Percentiles rank a stretch among this genome's conserved stretches.
Evolutionary conservation across 2,888 invertebrate genomes (phyloP).

Genomic region (Anarsia innoxiella): DNA sequence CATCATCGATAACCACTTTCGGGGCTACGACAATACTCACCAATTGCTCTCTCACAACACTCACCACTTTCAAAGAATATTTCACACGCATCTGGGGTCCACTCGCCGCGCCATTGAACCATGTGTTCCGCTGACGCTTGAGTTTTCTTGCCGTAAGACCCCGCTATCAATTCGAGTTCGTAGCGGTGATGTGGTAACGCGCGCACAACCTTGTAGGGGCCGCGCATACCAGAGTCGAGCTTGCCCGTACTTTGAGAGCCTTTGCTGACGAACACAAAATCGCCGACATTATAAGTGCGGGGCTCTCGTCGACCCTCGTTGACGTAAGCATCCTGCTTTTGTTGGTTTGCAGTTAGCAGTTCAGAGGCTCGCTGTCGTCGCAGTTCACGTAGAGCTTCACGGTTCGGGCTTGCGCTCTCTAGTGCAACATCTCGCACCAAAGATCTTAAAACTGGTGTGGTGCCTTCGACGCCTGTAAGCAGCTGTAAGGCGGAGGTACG

Average conservation of each 20-base stretch:
- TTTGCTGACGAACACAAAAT: background rate
- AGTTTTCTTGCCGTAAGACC: background rate
- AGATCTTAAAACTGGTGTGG: slow-evolving; percentile 15
- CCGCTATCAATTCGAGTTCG: background rate
- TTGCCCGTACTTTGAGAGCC: background rate
- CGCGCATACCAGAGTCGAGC: slow-evolving; percentile 1
- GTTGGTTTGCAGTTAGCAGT: background rate
- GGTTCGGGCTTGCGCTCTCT: background rate
- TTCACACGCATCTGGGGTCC: too few relatives aligned
- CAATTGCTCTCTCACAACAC: too few relatives aligned
- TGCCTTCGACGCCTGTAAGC: slow-evolving; percentile 15
- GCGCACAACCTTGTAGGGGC: background rate
- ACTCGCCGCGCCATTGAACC: too few relatives aligned
- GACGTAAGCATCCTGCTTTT: background rate
- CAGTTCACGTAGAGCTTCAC: background rate
- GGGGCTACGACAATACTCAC: too few relatives aligned
- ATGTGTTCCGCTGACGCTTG: too few relatives aligned
- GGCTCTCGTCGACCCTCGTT: background rate
- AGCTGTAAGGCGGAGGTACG: slow-evolving; percentile 17
- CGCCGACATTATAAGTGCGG: background rate
- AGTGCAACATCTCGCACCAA: slow-evolving; percentile 2
- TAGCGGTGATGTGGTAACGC: background rate
- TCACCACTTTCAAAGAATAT: too few relatives aligned
- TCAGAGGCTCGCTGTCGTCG: background rate
- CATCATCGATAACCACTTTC: too few relatives aligned